Evolutionary conservation across 2,888 invertebrate genomes (phyloP).

Genomic region (Drosophila neutralis): DNA sequence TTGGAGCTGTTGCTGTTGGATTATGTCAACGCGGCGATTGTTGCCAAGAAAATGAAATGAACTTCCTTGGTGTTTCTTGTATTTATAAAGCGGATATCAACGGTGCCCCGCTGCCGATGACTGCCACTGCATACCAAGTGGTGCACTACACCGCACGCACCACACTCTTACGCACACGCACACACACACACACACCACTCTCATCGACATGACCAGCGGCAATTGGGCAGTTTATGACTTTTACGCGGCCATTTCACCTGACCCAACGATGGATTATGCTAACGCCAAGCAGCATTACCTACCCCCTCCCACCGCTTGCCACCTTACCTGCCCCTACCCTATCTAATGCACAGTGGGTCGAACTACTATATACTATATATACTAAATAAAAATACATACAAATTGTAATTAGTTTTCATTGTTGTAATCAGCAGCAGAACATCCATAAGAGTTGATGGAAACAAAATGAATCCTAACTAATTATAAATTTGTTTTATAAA

Average conservation of each 20-base stretch:
- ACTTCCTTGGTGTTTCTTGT: constrained; percentile 83
- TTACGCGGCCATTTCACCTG: constrained; percentile 75
- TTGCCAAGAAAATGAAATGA: constrained; percentile 81
- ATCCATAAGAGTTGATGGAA: not conserved
- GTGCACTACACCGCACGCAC: constrained; percentile 7
- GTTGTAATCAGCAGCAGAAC: not conserved
- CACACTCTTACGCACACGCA: constrained; percentile 3
- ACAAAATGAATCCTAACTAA: not conserved
- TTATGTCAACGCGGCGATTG: constrained; percentile 77
- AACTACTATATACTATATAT: too few relatives aligned
- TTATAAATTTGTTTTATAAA: not conserved
- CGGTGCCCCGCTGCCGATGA: constrained; percentile 30
- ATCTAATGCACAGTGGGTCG: constrained; percentile 29
- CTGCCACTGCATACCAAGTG: constrained; percentile 63
- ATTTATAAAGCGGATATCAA: constrained; percentile 84
- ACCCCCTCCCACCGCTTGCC: too few relatives aligned
- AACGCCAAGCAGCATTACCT: not conserved
- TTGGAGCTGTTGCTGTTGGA: constrained; percentile 23
- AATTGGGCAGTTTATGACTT: constrained; percentile 69
- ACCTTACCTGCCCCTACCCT: not conserved
- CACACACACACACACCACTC: not conserved
- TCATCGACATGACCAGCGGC: constrained; percentile 46
- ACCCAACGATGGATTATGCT: constrained; percentile 54
- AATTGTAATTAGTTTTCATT: not conserved
- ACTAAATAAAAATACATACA: too few relatives aligned